These are phyloP conservation scores for Nowickia ferox DNA, from an alignment of 2,888 invertebrate species.

Conservation along the genomic window DNA sequence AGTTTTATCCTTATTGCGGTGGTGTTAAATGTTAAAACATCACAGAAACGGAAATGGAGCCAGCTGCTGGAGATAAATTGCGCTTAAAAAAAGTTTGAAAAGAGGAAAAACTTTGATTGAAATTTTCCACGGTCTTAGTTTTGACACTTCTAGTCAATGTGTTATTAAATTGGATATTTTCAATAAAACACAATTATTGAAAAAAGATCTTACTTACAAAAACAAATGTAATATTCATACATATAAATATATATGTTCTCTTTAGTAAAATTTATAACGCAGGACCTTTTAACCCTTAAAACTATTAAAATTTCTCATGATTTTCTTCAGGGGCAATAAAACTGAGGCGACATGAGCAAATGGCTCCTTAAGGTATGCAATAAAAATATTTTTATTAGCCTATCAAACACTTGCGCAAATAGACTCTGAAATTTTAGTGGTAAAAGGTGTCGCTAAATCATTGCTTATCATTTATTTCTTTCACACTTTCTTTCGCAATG, in stretches of 20 bases:
- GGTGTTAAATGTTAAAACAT: not conserved
- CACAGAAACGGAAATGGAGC: slow-evolving; percentile 8
- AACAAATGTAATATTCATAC: not conserved
- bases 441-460: not conserved
- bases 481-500: not conserved
- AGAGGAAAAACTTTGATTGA: slow-evolving; percentile 30
- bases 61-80: slow-evolving; percentile 37
- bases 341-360: not conserved
- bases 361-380: slow-evolving; percentile 27
- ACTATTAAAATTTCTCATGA: slow-evolving; percentile 5
- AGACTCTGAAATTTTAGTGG: not conserved
- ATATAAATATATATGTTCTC: too few relatives aligned
- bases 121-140: slow-evolving; percentile 10
- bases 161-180: not conserved
- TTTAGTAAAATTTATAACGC: not conserved
- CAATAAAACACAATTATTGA: not conserved
- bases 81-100: slow-evolving; percentile 1
- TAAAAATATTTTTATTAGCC: slow-evolving; percentile 14
- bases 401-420: not conserved
- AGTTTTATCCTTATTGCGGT: not conserved
- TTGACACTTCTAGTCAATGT: not conserved
- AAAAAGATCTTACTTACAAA: not conserved
- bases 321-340: not conserved
- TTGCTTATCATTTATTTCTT: not conserved
- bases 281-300: not conserved